Percentiles rank a stretch among this genome's conserved stretches.
phyloP scores from a whole-genome alignment of 1,140 invertebrate genomes.

The Papilio dardanus region DNA sequence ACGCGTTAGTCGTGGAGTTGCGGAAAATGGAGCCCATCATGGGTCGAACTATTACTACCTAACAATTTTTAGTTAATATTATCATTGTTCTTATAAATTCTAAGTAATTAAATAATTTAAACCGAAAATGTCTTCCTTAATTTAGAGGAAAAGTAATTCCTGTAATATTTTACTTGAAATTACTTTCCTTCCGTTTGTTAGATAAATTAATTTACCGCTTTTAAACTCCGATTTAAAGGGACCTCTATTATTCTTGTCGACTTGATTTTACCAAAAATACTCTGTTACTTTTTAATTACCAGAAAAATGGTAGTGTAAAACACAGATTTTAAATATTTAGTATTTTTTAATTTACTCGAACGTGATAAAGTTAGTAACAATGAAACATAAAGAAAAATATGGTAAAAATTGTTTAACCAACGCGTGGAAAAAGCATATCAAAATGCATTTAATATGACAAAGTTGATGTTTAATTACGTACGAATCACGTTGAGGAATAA shows the following conservation, averaged over 20 bases:
- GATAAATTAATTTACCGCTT: constrained; percentile 21
- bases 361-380: too few species aligned
- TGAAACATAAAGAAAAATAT: too few species aligned
- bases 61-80: background rate
- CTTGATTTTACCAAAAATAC: background rate
- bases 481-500: background rate
- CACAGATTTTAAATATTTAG: too few species aligned
- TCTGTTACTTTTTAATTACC: too few species aligned
- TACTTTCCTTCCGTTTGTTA: background rate
- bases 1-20: too few species aligned
- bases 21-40: too few species aligned
- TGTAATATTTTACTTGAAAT: constrained; percentile 3
- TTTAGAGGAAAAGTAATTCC: background rate
- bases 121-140: background rate
- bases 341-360: too few species aligned
- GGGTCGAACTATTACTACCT: too few species aligned
- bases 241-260: background rate
- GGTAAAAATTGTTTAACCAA: too few species aligned
- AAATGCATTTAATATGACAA: background rate
- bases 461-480: background rate
- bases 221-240: background rate
- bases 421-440: too few species aligned
- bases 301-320: too few species aligned
- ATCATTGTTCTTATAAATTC: background rate
- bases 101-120: background rate